Base-by-base conservation (phyloP, 2,888 invertebrate species). In the Acutogordius australiensis region DNA sequence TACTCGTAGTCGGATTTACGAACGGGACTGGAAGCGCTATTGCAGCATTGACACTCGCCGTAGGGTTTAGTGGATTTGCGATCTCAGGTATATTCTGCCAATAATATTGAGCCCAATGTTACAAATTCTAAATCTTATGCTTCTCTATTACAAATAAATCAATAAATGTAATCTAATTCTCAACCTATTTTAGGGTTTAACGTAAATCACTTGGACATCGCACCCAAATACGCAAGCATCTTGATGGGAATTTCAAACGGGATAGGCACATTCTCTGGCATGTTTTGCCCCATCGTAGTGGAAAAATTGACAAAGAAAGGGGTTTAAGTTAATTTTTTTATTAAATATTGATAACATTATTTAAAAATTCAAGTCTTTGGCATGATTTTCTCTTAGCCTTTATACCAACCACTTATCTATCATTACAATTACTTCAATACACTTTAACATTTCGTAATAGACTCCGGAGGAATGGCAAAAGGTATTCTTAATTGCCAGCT, bases 181-280 rank as follows among this genome's bases (percentile, higher is more conserved):
- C 44, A 13, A 13, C 8, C n/a, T 44, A 13, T 13, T n/a, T 1
- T 66, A 76, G 90, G 94, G 29, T 94, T 90, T 75, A 97, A 97
- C 70, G 94, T 97, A n/a, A 94, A 97, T 72, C 91, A 94, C 68
- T 74, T 91, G 70, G 91, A 91, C 70, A 88, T 91, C 61, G 91
- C 91, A 0, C 91, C 91, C 0, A 78, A 87, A 59, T 91, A 90
- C 70, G 91, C 91, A 30, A 87, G 87, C 70, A 90, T 91, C 65
- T 75, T 94, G 64, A 94, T 94, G 94, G 94, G 94, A 1, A 78
- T 97, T 69, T 90, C 91, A 2, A 97, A 97, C 71, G 91, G 91
- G 2, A 85, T 94, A 64, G 94, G 94, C 26, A 97, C 94, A 2
- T 79, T 97, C 64, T 88, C 91, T 56, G 94, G 94, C 44, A 81